phyloP scores from a whole-genome alignment of 2,797 vertebrate species.

The Strix occidentalis region DNA sequence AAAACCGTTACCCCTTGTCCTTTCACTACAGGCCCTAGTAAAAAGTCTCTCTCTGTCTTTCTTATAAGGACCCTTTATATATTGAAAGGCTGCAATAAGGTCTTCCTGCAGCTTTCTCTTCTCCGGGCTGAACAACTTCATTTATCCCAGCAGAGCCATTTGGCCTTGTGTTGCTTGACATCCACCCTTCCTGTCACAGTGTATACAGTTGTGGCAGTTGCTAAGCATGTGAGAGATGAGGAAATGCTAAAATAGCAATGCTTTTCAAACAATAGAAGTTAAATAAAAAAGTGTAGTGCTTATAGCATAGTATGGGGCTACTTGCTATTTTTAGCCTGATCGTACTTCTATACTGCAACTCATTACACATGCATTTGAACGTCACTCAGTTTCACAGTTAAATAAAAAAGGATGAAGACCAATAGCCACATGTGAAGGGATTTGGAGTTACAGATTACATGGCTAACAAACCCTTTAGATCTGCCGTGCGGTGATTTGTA shows the following conservation, averaged over 20 bases:
- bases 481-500: neutral
- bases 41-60: neutral
- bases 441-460: neutral
- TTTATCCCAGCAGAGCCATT: neutral
- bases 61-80: neutral
- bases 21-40: neutral
- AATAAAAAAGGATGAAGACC: neutral
- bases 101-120: neutral
- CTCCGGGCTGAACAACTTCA: neutral
- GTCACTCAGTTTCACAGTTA: neutral
- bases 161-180: neutral
- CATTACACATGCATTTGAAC: neutral
- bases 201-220: neutral
- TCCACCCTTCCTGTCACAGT: conserved; percentile 33
- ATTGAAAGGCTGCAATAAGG: neutral
- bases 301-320: neutral
- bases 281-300: conserved; percentile 1
- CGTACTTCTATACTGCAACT: neutral
- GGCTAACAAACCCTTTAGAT: neutral
- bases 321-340: neutral
- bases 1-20: neutral
- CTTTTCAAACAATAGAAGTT: conserved; percentile 20
- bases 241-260: conserved; percentile 45
- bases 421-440: neutral
- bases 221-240: neutral